Base-by-base conservation (phyloP, 2,888 invertebrate genomes). In the Agonopterix arenella region DNA sequence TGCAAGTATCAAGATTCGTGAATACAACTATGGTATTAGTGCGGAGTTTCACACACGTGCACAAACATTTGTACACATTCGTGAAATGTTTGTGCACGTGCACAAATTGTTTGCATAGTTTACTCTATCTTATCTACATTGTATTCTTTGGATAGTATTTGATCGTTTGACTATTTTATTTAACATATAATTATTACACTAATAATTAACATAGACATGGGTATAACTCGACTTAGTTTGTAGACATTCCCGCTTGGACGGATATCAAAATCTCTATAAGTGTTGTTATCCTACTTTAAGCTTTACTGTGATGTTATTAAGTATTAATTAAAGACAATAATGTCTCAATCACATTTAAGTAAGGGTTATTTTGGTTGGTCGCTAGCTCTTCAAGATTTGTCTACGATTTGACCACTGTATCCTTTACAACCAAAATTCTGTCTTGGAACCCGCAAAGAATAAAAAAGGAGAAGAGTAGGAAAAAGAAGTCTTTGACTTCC, bases 201-300 rank as follows among this genome's bases (percentile, higher is more conserved):
- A 73, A 50, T 50, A 67, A 59, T 73, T 70, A 76, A 76, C 65
- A 72, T 61, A 74, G 61, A 62, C 58, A 61, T 66, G 64, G 64
- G 63, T 66, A 62, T 66, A 59, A 64, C 59, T 62, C 64, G 73
- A 73, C 68, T 70, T 73, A 65, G 65, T 66, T 66, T 69, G 69
- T 61, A 73, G 66, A 72, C 61, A 70, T 73, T 75, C 78, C 84
- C 83, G 84, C 73, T 70, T 84, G 84, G 84, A 85, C 84, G 85
- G 82, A 83, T 70, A 72, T 74, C 70, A 77, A 70, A 74, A 68
- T 66, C 59, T 70, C 72, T 80, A 79, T 69, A 64, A 62, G 66
- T 72, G 67, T 61, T 62, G 60, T 59, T 56, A 61, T 47, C 52
- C 67, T 62, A 66, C 58, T 49, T 51, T 50, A 65, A 67, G 62